Conservation (phyloP, 2,888 invertebrate genomes). For the Operophtera brumata region DNA sequence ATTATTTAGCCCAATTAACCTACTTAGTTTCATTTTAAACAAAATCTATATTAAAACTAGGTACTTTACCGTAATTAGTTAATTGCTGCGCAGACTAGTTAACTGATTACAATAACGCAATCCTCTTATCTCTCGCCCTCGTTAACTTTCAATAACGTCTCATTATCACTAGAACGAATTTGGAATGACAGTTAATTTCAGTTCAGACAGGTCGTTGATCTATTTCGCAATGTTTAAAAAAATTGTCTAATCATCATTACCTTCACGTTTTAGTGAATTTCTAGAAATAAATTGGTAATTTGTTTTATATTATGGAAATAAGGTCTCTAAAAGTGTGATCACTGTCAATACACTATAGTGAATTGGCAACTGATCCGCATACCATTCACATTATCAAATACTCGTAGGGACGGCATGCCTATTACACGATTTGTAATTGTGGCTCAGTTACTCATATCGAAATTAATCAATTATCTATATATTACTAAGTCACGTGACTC, state of each 20-base stretch:
- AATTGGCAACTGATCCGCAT: conserved; percentile 21
- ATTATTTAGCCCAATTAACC: conserved; percentile 1
- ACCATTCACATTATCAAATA: conserved; percentile 6
- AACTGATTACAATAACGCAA: conserved; percentile 20
- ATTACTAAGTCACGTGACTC: conserved; percentile 5
- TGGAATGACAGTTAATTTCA: conserved; percentile 10
- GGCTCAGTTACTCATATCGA: conserved; percentile 9
- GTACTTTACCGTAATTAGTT: conserved; percentile 1
- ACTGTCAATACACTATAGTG: conserved; percentile 2
- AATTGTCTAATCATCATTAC: not conserved
- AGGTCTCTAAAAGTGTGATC: conserved; percentile 15
- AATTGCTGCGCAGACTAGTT: conserved; percentile 4
- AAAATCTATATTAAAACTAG: conserved; percentile 8
- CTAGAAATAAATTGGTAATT: not conserved
- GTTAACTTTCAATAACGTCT: conserved; percentile 25
- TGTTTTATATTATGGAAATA: not conserved
- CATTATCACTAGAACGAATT: conserved; percentile 14
- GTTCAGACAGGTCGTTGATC: conserved; percentile 19
- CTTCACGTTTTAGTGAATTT: not conserved
- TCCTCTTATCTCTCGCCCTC: conserved; percentile 37
- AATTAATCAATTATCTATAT: conserved; percentile 11
- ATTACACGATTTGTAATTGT: conserved; percentile 16
- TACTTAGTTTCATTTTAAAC: conserved; percentile 6
- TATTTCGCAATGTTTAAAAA: conserved; percentile 30
- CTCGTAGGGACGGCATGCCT: not conserved